phyloP scores from a whole-genome alignment of 2,797 vertebrate species.

The Notoglanidium macrostoma region DNA sequence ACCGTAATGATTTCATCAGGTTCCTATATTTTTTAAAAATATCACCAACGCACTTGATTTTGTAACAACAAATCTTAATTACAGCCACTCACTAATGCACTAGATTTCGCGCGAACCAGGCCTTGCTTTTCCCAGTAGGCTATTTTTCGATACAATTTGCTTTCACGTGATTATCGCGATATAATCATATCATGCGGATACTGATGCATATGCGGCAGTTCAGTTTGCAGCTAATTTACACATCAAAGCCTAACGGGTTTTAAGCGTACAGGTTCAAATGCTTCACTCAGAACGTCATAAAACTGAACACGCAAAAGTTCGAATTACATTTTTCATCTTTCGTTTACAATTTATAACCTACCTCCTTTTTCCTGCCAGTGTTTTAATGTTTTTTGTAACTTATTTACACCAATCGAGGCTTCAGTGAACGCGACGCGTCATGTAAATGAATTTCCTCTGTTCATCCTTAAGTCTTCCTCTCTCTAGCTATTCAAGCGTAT shows the following conservation, averaged over 20 bases:
- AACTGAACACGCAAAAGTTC: background rate
- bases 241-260: background rate
- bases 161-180: background rate
- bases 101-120: background rate
- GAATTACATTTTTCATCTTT: background rate
- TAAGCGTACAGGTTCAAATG: background rate
- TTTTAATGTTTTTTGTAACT: slow-evolving; percentile 45
- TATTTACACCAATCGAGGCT: slow-evolving; percentile 79
- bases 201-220: background rate
- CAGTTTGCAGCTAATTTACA: slow-evolving; percentile 1
- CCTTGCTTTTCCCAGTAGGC: background rate
- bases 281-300: background rate
- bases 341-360: background rate
- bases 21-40: background rate
- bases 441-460: slow-evolving; percentile 50
- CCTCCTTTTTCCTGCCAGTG: background rate
- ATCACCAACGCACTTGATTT: background rate
- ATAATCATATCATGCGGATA: background rate
- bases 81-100: background rate
- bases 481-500: slow-evolving; percentile 61
- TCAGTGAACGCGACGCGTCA: slow-evolving; percentile 60
- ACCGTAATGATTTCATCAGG: background rate
- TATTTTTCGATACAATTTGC: background rate
- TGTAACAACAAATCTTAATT: background rate
- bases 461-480: slow-evolving; percentile 69